phyloP scores from a whole-genome alignment of 2,113 vertebrate genomes.

The Siphamia tubifer region DNA sequence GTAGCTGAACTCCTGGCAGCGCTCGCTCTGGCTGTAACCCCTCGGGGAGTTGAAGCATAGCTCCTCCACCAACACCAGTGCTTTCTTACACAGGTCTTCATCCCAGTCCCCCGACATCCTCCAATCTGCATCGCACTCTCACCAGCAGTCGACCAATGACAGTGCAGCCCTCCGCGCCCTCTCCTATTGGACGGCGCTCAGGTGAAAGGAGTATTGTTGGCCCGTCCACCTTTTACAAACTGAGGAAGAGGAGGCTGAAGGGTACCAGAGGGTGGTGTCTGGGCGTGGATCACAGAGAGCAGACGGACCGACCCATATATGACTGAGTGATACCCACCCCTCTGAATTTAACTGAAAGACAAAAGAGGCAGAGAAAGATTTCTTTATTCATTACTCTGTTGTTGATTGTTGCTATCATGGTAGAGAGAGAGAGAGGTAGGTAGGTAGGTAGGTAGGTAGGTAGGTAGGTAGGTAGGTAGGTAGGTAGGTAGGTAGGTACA shows the following conservation, averaged over 20 bases:
- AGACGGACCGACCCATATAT: constrained; percentile 42
- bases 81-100: constrained; percentile 90
- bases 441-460: too few relatives aligned
- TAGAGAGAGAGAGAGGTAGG: too few relatives aligned
- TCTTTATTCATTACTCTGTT: too few relatives aligned
- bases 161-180: constrained; percentile 68
- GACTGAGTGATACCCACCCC: constrained; percentile 41
- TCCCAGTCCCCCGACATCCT: constrained; percentile 94
- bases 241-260: background rate
- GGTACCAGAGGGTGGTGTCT: too few relatives aligned
- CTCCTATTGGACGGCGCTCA: constrained; percentile 61
- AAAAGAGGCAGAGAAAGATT: constrained; percentile 10
- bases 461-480: too few relatives aligned
- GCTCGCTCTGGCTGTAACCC: constrained; percentile 82
- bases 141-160: constrained; percentile 72
- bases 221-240: constrained; percentile 60
- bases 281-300: constrained; percentile 56
- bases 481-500: too few relatives aligned
- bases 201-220: constrained; percentile 18
- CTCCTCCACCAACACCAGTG: constrained; percentile 86
- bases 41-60: constrained; percentile 83
- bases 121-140: constrained; percentile 84
- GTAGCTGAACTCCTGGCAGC: constrained; percentile 88
- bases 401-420: too few relatives aligned
- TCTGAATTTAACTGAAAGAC: constrained; percentile 41